phyloP scores from a whole-genome alignment of 2,113 vertebrate genomes.

The Ceyx melanurus region DNA sequence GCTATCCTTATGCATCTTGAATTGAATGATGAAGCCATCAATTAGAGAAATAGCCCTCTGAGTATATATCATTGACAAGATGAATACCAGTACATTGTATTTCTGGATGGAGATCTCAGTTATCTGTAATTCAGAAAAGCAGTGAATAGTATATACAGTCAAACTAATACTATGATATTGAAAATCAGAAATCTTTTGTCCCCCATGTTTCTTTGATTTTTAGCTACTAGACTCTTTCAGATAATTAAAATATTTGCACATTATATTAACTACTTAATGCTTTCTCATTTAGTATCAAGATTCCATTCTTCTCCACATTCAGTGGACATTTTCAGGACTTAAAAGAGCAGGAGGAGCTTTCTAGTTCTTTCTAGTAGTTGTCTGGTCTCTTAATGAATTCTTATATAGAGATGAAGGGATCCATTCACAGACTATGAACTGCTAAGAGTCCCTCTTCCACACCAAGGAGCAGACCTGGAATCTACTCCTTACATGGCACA shows the following conservation, averaged over 20 bases:
- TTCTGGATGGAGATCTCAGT: background rate
- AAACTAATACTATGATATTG: background rate
- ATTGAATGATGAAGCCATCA: slow-evolving; percentile 31
- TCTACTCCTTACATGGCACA: background rate
- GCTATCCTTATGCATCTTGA: slow-evolving; percentile 27
- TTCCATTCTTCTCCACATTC: background rate
- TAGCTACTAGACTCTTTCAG: background rate
- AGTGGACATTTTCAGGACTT: background rate
- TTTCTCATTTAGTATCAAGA: background rate
- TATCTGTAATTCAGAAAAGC: slow-evolving; percentile 47
- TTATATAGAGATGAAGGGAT: background rate
- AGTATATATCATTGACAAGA: slow-evolving; percentile 22
- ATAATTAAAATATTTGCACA: background rate
- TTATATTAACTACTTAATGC: background rate
- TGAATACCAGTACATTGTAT: background rate
- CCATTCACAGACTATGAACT: background rate
- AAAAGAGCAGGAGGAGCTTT: background rate
- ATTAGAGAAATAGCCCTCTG: slow-evolving; percentile 37
- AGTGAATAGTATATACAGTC: background rate
- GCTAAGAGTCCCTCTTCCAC: background rate
- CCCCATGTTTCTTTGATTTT: background rate
- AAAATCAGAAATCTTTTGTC: slow-evolving; percentile 3
- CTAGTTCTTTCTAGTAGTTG: background rate
- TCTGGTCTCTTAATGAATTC: background rate
- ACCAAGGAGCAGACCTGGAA: background rate